Conservation (phyloP, 2,113 vertebrate genomes). For the Eolophus roseicapilla region DNA sequence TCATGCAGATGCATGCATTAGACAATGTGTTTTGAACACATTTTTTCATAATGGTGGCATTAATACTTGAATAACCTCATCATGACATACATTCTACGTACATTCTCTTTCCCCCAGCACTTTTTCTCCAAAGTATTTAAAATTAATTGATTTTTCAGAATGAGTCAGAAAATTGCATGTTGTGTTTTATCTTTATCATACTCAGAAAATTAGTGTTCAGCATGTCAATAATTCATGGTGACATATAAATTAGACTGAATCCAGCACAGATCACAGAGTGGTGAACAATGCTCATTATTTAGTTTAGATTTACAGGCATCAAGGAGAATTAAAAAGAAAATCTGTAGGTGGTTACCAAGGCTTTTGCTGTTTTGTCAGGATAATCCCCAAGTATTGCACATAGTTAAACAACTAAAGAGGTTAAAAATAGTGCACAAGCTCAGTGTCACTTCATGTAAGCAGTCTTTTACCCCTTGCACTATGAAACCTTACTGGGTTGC, state of each 20-base stretch:
- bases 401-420: not conserved
- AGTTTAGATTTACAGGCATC: not conserved
- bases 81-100: not conserved
- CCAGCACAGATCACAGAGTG: not conserved
- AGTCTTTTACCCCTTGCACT: not conserved
- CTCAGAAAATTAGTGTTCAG: not conserved
- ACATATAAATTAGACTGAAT: constrained; percentile 8
- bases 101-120: not conserved
- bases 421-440: not conserved
- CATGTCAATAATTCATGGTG: not conserved
- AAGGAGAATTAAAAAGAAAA: not conserved
- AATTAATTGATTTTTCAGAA: not conserved
- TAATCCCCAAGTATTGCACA: not conserved
- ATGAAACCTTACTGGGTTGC: not conserved
- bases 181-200: constrained; percentile 6
- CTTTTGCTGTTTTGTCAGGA: not conserved
- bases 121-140: not conserved
- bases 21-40: not conserved
- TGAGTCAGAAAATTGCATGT: not conserved
- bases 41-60: not conserved
- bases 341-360: not conserved
- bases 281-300: not conserved
- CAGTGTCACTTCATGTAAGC: not conserved
- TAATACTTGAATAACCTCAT: not conserved
- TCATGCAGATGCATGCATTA: not conserved